Base-by-base conservation (phyloP, 2,888 invertebrate genomes). In the Drosophila hamatofila region DNA sequence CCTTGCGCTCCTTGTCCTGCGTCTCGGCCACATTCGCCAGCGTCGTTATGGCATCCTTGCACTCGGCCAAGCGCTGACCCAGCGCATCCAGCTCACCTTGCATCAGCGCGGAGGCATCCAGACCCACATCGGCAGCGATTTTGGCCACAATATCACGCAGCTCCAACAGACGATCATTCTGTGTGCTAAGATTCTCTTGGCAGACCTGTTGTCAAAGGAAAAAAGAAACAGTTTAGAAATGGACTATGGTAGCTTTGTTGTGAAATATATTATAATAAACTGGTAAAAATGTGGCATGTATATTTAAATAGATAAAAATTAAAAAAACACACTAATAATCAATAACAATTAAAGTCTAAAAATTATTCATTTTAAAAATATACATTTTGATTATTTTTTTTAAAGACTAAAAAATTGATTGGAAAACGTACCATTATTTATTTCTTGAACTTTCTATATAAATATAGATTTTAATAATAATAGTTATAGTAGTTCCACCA, bases 1-100 rank as follows among this genome's bases (percentile, higher is more conserved):
- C 93, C 69, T 94, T 93, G 63, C 94, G 94, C 78, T 94, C 92
- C 75, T 92, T 93, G 70, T 95, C 95, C 73, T 95, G 94, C 27
- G 95, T 95, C 83, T 97, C 97, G 5, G 96, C 96, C 44, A 96
- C 95, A 92, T 96, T 96, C 1, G 96, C 96, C 78, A 97, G 93
- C 4, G 94, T 94, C 54, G 96, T 95, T 9, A 97, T 95, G 0
- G 96, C 95, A 70, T 96, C 95, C 25, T 96, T 95, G 35, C 97
- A 96, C 89, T 96, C 95, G 91, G 96, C 95, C 73, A 97, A 94
- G 35, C 96, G 94, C 67, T 95, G 94, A 46, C 96, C 96, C 58
- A 97, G 93, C 0, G 96, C 95, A 83, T 96, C 96, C 14, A 97
- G 95, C 92, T 97, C 97, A 30, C 95, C 95, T 73, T 96, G 96